Evolutionary conservation across 64 coral and sea anemone species (phyloP).

Genomic region (Hydrozoanthus tunicans): DNA sequence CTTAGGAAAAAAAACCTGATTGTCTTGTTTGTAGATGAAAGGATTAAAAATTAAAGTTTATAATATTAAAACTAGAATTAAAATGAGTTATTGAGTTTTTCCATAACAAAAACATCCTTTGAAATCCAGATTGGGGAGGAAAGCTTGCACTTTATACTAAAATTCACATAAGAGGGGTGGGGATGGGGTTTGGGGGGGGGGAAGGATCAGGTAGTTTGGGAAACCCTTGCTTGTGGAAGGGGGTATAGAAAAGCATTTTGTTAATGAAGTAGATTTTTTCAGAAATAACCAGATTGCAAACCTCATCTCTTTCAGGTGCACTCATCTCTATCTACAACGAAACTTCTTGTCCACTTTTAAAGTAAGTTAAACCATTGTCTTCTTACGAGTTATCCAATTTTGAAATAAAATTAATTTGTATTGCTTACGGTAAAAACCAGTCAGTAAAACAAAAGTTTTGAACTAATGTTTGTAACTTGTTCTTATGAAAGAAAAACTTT

Average conservation of each 20-base stretch:
- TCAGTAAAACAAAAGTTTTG: background rate
- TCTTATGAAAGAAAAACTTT: background rate
- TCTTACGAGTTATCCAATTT: background rate
- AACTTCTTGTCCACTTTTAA: constrained; percentile 88
- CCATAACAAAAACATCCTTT: too few relatives aligned
- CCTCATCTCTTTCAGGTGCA: constrained; percentile 74
- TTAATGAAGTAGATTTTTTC: background rate
- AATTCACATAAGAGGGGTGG: too few relatives aligned
- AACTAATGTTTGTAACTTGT: background rate
- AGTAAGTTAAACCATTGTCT: constrained; percentile 20
- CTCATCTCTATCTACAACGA: constrained; percentile 88
- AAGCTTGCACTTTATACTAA: too few relatives aligned
- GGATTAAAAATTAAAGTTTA: too few relatives aligned
- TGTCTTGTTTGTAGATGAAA: too few relatives aligned
- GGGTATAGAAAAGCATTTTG: background rate
- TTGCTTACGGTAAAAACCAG: background rate
- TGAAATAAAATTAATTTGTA: background rate
- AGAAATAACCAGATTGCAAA: background rate
- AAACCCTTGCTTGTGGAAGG: too few relatives aligned
- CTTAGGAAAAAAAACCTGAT: too few relatives aligned
- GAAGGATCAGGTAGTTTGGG: too few relatives aligned
- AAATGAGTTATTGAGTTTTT: too few relatives aligned
- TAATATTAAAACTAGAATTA: too few relatives aligned
- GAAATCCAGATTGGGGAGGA: too few relatives aligned
- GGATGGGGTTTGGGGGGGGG: too few relatives aligned